A percentile compares a stretch with the other conserved stretches of the same genome.
Conservation (phyloP, 2,888 invertebrate species). For the Heliconius sara region DNA sequence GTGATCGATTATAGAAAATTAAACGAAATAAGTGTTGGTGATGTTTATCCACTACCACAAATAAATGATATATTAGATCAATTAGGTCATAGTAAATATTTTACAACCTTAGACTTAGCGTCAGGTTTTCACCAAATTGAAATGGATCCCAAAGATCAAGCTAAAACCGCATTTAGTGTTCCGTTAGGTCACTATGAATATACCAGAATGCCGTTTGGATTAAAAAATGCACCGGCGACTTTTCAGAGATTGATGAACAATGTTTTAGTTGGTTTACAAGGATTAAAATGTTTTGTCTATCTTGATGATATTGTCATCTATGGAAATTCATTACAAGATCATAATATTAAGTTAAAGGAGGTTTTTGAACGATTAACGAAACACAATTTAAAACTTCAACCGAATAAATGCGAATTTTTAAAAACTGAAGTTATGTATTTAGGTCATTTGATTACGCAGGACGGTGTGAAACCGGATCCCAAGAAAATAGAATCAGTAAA, state of each 20-base stretch:
- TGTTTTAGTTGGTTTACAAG: neutral
- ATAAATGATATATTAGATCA: constrained; percentile 1
- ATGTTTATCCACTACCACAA: neutral
- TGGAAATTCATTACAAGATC: constrained; percentile 10
- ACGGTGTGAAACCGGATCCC: too few relatives aligned
- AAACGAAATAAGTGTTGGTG: too few relatives aligned
- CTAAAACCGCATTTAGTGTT: neutral
- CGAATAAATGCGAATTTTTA: constrained; percentile 5
- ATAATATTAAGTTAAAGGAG: constrained; percentile 4
- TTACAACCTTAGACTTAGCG: neutral
- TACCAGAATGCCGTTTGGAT: neutral
- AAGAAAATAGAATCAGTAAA: too few relatives aligned
- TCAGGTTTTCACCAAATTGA: constrained; percentile 6
- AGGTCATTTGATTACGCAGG: too few relatives aligned
- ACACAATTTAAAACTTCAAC: neutral
- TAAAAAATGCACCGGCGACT: neutral
- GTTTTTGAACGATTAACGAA: neutral
- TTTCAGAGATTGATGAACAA: constrained; percentile 8
- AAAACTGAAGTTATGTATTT: neutral
- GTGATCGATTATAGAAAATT: too few relatives aligned
- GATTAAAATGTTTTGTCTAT: too few relatives aligned
- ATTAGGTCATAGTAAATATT: constrained; percentile 13
- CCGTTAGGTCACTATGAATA: too few relatives aligned
- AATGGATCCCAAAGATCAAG: neutral
- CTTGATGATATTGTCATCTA: neutral